Evolutionary conservation across 2,113 vertebrate genomes (phyloP), one percentile per base, ranked within the genome.

Genomic region (Colaptes auratus): DNA sequence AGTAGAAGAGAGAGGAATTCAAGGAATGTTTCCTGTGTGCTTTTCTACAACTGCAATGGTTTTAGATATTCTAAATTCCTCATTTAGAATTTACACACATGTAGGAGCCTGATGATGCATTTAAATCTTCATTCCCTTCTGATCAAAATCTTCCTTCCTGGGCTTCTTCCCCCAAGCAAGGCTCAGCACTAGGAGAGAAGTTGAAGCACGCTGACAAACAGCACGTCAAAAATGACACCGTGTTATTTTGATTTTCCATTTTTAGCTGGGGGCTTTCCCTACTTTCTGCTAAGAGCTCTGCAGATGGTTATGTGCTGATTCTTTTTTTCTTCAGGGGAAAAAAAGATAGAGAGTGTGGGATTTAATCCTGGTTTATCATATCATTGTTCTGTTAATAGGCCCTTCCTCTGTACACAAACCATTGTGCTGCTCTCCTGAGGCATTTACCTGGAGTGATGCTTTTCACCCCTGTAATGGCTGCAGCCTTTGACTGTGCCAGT

Each of bases 141-240:
- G 23, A 77, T 7, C 0, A 0, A 75, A 77, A n/a, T 65, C n/a
- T 60, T 84, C 15, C n/a, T 58, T 56, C 24, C 14, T 70, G 50
- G 23, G 27, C 6, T 50, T 83, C 42, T 55, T 81, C 35, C 72
- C 24, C 27, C 66, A 36, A 86, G 33, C 30, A 64, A 59, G 25
- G 12, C 13, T 65, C 20, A 23, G 53, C 48, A 75, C 23, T 53
- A 72, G 24, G 69, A 61, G 3, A 48, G 31, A 76, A 58, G 23
- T 9, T 25, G 19, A 52, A 65, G n/a, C 35, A 44, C 14, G 9
- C 8, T 39, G 24, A 50, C 9, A 83, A 35, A 20, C 15, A 33
- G 3, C 25, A 4, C 70, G n/a, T 46, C 31, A 58, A 56, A 82
- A 89, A 73, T 85, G 8, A n/a, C 15, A 67, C 7, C 3, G 0